Evolutionary conservation across 2,113 vertebrate genomes (phyloP).

Genomic region (Bujurquina vittata): DNA sequence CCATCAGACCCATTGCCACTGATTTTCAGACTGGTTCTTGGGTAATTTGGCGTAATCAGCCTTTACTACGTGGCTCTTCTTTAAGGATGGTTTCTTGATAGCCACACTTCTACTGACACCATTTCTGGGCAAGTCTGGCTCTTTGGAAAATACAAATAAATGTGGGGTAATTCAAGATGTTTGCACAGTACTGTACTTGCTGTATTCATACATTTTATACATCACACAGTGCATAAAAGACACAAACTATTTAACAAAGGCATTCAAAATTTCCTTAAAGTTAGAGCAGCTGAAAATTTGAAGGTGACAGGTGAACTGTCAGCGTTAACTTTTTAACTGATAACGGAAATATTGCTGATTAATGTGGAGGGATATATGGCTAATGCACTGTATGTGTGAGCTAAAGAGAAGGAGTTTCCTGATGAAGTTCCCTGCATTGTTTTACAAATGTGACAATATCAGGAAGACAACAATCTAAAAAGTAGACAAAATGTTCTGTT

Average conservation of each 20-base stretch:
- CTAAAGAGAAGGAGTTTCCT: not conserved
- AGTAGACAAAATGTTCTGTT: not conserved
- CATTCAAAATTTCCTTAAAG: too few species aligned
- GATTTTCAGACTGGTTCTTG: not conserved
- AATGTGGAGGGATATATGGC: too few species aligned
- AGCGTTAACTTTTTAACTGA: too few species aligned
- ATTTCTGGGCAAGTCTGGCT: not conserved
- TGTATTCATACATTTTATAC: not conserved
- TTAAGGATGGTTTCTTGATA: not conserved
- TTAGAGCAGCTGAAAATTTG: not conserved
- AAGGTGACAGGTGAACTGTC: not conserved
- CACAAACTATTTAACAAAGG: not conserved
- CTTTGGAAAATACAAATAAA: too few species aligned
- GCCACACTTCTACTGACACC: not conserved
- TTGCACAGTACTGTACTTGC: not conserved
- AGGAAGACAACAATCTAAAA: not conserved
- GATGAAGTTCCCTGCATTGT: not conserved
- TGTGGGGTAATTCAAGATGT: too few species aligned
- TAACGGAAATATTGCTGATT: too few species aligned
- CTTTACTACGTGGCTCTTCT: not conserved
- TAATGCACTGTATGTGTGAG: too few species aligned
- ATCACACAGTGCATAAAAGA: not conserved
- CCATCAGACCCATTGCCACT: accelerated
- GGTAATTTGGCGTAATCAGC: not conserved
- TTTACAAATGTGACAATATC: not conserved